Percentiles rank a stretch among this genome's conserved stretches.
Conservation (phyloP, 1,140 invertebrate genomes). For the Andricus grossulariae region DNA sequence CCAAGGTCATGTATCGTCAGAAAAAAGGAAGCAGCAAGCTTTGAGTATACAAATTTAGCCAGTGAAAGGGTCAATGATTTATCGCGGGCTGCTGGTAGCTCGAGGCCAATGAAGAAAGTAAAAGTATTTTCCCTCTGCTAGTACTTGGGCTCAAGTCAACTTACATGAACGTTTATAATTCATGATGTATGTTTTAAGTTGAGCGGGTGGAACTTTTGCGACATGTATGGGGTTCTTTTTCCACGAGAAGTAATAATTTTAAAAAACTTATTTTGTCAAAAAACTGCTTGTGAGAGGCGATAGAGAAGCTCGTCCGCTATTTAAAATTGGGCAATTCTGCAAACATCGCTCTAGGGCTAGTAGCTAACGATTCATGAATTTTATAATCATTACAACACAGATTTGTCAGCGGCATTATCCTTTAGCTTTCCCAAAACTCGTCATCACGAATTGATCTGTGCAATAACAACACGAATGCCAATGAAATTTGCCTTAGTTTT, state of each 20-base stretch:
- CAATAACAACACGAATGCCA: neutral
- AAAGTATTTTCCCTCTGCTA: neutral
- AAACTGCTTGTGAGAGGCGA: neutral
- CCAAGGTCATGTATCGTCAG: neutral
- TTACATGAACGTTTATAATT: neutral
- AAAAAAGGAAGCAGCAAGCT: conserved; percentile 1
- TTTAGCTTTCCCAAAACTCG: conserved; percentile 1
- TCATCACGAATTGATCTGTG: neutral
- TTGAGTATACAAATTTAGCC: neutral
- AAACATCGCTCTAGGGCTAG: neutral
- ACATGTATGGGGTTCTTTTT: neutral
- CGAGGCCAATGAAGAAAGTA: conserved; percentile 21
- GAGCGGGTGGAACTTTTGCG: neutral
- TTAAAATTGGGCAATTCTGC: neutral
- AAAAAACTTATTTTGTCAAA: too few species aligned
- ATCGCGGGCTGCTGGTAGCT: neutral
- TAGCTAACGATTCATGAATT: neutral
- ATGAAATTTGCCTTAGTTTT: neutral
- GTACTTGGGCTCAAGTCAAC: neutral
- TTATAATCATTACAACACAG: neutral
- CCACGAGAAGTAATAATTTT: too few species aligned
- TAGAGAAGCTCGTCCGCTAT: neutral
- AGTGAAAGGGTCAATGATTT: conserved; percentile 26
- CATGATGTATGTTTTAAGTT: neutral
- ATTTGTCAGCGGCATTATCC: neutral